These are phyloP conservation scores for Epinotia bilunana DNA, from an alignment of 2,888 invertebrate species.

Conservation along the genomic window DNA sequence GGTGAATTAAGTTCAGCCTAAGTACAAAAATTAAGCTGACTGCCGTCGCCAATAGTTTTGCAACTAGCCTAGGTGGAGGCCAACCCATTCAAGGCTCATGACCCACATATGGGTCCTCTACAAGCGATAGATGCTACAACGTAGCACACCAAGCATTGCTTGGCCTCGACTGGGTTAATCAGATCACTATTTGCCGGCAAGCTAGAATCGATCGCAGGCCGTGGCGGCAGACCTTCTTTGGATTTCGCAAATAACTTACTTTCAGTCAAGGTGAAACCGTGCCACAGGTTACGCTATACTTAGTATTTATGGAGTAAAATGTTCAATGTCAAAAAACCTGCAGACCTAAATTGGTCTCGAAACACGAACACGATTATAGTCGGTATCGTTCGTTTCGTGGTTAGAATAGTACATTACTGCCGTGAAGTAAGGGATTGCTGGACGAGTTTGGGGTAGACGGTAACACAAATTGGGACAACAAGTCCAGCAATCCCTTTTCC, in stretches of 20 bases:
- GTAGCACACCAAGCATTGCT: too few relatives aligned
- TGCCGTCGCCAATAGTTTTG: not conserved
- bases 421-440: too few relatives aligned
- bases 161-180: slow-evolving; percentile 51
- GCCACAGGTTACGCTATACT: slow-evolving; percentile 63
- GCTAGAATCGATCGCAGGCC: slow-evolving; percentile 65
- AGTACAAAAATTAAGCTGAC: not conserved
- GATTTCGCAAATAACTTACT: slow-evolving; percentile 72
- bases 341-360: slow-evolving; percentile 71
- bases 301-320: slow-evolving; percentile 52
- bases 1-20: not conserved
- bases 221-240: slow-evolving; percentile 67
- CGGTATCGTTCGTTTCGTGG: slow-evolving; percentile 9
- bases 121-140: too few relatives aligned
- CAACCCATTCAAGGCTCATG: too few relatives aligned
- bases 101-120: too few relatives aligned
- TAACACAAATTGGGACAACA: too few relatives aligned
- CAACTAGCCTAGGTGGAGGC: slow-evolving; percentile 50
- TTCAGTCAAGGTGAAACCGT: slow-evolving; percentile 68
- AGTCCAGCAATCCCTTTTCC: too few relatives aligned
- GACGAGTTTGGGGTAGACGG: too few relatives aligned
- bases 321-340: slow-evolving; percentile 77
- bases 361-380: slow-evolving; percentile 36
- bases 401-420: too few relatives aligned
- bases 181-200: slow-evolving; percentile 50